phyloP scores from a whole-genome alignment of 2,113 vertebrate species.

The Rhombomys opimus region DNA sequence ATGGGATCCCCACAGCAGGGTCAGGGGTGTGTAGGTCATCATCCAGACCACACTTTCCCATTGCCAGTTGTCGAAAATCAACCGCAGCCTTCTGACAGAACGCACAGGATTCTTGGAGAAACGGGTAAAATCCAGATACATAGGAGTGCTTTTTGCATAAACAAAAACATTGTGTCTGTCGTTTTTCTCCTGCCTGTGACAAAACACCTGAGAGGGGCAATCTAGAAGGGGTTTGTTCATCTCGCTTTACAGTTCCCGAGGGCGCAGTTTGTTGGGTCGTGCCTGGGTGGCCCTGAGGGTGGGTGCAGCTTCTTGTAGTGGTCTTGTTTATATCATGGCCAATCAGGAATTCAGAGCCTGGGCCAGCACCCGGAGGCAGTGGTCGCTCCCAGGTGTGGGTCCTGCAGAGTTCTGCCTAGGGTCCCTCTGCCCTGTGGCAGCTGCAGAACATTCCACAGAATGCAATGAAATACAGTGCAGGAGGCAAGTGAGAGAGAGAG shows the following conservation, averaged over 20 bases:
- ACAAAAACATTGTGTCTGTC: background rate
- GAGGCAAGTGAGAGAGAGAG: fast-evolving
- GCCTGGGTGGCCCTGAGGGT: background rate
- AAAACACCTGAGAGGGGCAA: background rate
- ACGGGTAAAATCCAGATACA: background rate
- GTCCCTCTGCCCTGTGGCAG: fast-evolving
- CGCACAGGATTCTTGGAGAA: background rate
- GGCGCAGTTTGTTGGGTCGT: too few relatives aligned
- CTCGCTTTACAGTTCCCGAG: too few relatives aligned
- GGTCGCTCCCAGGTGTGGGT: background rate
- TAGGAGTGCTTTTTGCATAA: slow-evolving; percentile 9
- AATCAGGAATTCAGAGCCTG: background rate
- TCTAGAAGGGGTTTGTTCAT: background rate
- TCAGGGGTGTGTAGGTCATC: background rate
- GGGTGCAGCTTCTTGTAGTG: background rate
- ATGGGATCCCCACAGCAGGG: background rate
- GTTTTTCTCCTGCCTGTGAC: background rate
- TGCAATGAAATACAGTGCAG: fast-evolving
- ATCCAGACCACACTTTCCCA: background rate
- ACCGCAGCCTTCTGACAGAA: background rate
- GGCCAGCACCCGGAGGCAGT: background rate
- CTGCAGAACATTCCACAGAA: background rate
- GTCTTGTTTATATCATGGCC: background rate
- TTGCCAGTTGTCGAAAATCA: background rate
- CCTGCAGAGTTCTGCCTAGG: background rate